Percentiles rank a stretch among this genome's conserved stretches.
Evolutionary conservation across 2,113 vertebrate genomes (phyloP).

Genomic region (Megalops atlanticus): DNA sequence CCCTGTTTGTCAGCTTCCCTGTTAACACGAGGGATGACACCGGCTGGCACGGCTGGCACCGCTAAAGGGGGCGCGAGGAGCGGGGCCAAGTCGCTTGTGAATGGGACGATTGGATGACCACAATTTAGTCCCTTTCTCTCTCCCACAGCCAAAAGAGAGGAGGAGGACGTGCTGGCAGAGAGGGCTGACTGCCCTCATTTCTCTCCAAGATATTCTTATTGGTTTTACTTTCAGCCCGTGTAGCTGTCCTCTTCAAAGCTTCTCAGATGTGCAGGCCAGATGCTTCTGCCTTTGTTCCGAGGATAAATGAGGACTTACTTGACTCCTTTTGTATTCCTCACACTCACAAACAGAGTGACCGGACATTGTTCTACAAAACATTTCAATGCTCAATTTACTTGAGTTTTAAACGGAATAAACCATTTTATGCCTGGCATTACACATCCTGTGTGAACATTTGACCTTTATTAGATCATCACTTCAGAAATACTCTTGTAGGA

Average conservation of each 20-base stretch:
- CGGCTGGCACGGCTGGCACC: conserved; percentile 54
- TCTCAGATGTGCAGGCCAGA: background rate
- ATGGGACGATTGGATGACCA: conserved; percentile 58
- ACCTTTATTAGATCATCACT: no score
- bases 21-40: conserved; percentile 50
- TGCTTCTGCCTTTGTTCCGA: background rate
- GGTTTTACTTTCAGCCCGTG: background rate
- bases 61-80: conserved; percentile 25
- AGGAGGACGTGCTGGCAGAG: conserved; percentile 19
- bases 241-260: conserved; percentile 4
- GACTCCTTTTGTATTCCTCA: background rate
- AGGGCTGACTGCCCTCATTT: background rate
- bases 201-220: background rate
- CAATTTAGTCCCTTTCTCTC: conserved; percentile 19
- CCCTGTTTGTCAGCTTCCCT: conserved; percentile 44
- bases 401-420: background rate
- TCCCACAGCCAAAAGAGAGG: conserved; percentile 26
- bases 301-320: background rate
- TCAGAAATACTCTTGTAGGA: no score
- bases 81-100: conserved; percentile 55
- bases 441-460: background rate
- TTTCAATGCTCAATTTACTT: background rate
- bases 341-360: background rate
- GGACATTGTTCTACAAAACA: background rate
- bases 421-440: background rate